Evolutionary conservation across 2,888 invertebrate genomes (phyloP).

Genomic region (Bimastos eiseni): DNA sequence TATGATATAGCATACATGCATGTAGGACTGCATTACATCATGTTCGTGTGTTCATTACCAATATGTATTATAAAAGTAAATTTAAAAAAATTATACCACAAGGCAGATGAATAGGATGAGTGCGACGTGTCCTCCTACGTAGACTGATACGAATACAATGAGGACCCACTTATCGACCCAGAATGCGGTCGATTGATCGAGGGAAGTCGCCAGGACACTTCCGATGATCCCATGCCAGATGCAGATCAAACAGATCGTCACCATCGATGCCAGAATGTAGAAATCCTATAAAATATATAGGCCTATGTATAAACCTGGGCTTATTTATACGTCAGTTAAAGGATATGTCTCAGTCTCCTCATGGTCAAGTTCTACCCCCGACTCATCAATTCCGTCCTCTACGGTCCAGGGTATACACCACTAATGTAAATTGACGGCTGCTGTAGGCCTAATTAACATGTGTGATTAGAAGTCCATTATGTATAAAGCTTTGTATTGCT

Average conservation of each 20-base stretch:
- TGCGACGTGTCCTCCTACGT: background rate
- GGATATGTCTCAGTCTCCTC: no score
- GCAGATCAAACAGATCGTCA: slow-evolving; percentile 57
- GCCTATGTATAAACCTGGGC: no score
- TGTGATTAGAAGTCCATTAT: no score
- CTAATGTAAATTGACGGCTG: no score
- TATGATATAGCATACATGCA: background rate
- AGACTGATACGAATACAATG: slow-evolving; percentile 1
- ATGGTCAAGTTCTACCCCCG: no score
- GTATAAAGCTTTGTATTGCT: no score
- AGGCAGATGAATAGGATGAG: slow-evolving; percentile 1
- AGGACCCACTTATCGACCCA: slow-evolving; percentile 18
- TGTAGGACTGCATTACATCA: background rate
- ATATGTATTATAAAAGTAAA: no score
- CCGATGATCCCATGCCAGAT: slow-evolving; percentile 55
- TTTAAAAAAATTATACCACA: background rate
- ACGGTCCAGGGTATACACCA: no score
- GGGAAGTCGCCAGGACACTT: background rate
- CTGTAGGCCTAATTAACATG: no score
- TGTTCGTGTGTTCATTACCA: no score
- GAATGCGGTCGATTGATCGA: background rate
- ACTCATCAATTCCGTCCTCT: no score
- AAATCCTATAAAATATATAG: slow-evolving; percentile 32
- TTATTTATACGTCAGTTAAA: no score
- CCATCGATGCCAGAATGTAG: slow-evolving; percentile 58